Percentiles rank a stretch among this genome's conserved stretches.
These are phyloP conservation scores for Hetaerina americana DNA, from an alignment of 1,140 invertebrate species.

Conservation along the genomic window DNA sequence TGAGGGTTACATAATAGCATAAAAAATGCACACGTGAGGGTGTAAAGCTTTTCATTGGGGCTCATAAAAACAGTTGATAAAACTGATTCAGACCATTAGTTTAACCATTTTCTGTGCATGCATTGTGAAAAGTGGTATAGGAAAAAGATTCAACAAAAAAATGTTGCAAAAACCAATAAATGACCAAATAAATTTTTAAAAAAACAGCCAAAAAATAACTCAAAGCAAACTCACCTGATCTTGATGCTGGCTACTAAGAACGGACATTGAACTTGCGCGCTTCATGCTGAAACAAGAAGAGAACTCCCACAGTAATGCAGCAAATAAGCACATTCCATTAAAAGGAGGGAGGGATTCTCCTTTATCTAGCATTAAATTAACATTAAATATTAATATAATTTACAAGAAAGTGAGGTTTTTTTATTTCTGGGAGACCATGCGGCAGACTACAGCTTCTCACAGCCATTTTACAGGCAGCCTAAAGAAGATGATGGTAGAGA, in stretches of 20 bases:
- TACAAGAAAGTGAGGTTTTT: conserved; percentile 3
- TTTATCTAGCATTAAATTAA: conserved; percentile 12
- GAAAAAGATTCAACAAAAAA: too few relatives aligned
- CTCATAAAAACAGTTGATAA: too few relatives aligned
- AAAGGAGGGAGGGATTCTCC: conserved; percentile 7
- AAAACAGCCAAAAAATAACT: not conserved
- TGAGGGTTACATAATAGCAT: too few relatives aligned
- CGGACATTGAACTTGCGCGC: conserved; percentile 47
- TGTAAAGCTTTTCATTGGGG: too few relatives aligned
- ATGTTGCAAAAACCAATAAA: too few relatives aligned
- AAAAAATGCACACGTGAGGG: too few relatives aligned
- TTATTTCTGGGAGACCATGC: not conserved
- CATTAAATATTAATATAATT: conserved; percentile 9
- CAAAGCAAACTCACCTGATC: conserved; percentile 20
- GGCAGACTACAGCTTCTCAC: conserved; percentile 3
- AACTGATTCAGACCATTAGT: too few relatives aligned
- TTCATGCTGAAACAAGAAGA: conserved; percentile 39
- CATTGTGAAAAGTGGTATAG: too few relatives aligned
- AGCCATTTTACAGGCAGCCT: conserved; percentile 1
- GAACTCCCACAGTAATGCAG: conserved; percentile 10
- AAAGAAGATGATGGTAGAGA: conserved; percentile 3
- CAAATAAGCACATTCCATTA: conserved; percentile 8
- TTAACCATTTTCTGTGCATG: too few relatives aligned
- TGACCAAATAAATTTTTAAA: too few relatives aligned
- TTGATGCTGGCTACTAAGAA: conserved; percentile 33